phyloP scores from a whole-genome alignment of 2,797 vertebrate genomes.

The Bucorvus abyssinicus region DNA sequence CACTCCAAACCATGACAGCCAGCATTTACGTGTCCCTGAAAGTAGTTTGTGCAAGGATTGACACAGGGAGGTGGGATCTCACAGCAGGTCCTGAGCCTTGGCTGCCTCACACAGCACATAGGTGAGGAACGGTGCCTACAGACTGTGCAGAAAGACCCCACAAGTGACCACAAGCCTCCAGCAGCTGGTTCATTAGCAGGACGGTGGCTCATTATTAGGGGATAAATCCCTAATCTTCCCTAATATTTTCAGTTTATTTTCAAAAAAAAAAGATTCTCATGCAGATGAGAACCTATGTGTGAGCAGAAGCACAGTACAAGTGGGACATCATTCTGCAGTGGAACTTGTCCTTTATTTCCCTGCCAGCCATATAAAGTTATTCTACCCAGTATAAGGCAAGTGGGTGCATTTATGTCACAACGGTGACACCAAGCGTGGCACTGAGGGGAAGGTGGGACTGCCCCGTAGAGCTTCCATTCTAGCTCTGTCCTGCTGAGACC shows the following conservation, averaged over 20 bases:
- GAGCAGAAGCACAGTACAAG: background rate
- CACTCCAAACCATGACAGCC: background rate
- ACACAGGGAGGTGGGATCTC: background rate
- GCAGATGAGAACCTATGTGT: background rate
- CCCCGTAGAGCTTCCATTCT: background rate
- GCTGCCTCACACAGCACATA: accelerated
- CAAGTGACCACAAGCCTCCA: background rate
- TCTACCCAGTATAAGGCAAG: background rate
- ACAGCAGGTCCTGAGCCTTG: background rate
- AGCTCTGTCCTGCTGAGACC: background rate
- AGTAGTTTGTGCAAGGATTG: background rate
- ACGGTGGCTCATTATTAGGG: background rate
- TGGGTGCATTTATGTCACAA: background rate
- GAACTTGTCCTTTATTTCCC: background rate
- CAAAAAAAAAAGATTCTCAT: background rate
- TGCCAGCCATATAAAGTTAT: background rate
- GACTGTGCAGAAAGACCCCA: background rate
- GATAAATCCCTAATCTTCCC: background rate
- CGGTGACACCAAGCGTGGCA: background rate
- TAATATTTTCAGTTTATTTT: background rate
- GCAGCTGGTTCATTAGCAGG: no score
- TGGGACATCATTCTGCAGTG: background rate
- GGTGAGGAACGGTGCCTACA: background rate
- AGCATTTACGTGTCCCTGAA: no score
- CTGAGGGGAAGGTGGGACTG: background rate